Conservation (phyloP, 2,888 invertebrate genomes). For the Loripinus fragilis region DNA sequence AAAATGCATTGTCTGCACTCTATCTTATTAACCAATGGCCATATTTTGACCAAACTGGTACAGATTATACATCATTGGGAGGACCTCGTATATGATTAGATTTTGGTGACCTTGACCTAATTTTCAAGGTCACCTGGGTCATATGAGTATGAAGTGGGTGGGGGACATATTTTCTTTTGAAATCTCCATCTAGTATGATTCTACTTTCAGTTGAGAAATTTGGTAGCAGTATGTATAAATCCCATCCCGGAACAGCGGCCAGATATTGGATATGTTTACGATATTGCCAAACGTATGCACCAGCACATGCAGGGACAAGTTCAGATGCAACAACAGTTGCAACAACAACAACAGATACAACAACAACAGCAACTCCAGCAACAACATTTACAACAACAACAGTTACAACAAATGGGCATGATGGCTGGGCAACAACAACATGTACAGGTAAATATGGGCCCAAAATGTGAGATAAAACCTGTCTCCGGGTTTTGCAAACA, state of each 20-base stretch:
- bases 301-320: slow-evolving; percentile 53
- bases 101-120: too few species aligned
- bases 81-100: too few species aligned
- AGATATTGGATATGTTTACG: slow-evolving; percentile 84
- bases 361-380: slow-evolving; percentile 25
- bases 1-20: too few species aligned
- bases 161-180: too few species aligned
- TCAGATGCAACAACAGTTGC: slow-evolving; percentile 33
- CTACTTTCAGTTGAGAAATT: slow-evolving; percentile 83
- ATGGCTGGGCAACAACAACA: slow-evolving; percentile 1
- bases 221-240: slow-evolving; percentile 85
- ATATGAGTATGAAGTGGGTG: too few species aligned
- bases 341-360: slow-evolving; percentile 30
- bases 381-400: slow-evolving; percentile 25
- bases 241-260: slow-evolving; percentile 85
- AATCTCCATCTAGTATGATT: too few species aligned
- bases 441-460: slow-evolving; percentile 17
- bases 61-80: too few species aligned
- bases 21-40: too few species aligned
- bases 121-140: too few species aligned
- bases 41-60: too few species aligned
- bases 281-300: slow-evolving; percentile 84
- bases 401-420: slow-evolving; percentile 18
- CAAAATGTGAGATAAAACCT: too few species aligned
- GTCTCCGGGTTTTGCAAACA: too few species aligned